Percentiles rank a stretch among this genome's conserved stretches.
phyloP scores from a whole-genome alignment of 2,888 invertebrate species.

The Pycnomerus fuliginosus region DNA sequence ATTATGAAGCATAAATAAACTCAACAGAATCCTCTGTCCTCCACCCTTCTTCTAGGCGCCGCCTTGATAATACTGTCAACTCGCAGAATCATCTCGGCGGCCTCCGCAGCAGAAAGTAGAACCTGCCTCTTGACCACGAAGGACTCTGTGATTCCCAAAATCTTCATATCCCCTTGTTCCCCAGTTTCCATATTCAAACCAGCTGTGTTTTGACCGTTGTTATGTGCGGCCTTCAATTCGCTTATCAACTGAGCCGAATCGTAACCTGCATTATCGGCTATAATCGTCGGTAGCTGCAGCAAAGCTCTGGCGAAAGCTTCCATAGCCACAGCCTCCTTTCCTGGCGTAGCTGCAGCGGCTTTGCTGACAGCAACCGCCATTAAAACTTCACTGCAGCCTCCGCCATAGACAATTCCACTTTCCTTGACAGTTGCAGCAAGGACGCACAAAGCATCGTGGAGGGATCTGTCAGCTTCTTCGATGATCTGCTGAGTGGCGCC shows the following conservation, averaged over 20 bases:
- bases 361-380: conserved; percentile 93
- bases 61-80: conserved; percentile 96
- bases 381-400: conserved; percentile 89
- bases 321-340: conserved; percentile 97
- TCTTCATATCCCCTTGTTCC: conserved; percentile 84
- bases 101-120: conserved; percentile 90
- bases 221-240: conserved; percentile 88
- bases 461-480: conserved; percentile 96
- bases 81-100: conserved; percentile 97
- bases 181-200: conserved; percentile 93
- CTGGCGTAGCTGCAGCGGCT: conserved; percentile 83
- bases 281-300: conserved; percentile 86
- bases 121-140: conserved; percentile 97
- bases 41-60: conserved; percentile 83
- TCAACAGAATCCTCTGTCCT: conserved; percentile 84
- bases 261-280: conserved; percentile 98
- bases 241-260: conserved; percentile 95
- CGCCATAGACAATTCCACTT: conserved; percentile 87
- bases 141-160: conserved; percentile 93
- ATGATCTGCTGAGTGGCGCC: conserved; percentile 98
- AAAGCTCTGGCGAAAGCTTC: conserved; percentile 93
- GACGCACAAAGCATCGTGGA: conserved; percentile 98
- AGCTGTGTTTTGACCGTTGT: conserved; percentile 67
- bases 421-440: conserved; percentile 93
- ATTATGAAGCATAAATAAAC: too few relatives aligned